Base-by-base conservation (phyloP, 1,140 invertebrate genomes). In the Mycetomoellerius zeteki region DNA sequence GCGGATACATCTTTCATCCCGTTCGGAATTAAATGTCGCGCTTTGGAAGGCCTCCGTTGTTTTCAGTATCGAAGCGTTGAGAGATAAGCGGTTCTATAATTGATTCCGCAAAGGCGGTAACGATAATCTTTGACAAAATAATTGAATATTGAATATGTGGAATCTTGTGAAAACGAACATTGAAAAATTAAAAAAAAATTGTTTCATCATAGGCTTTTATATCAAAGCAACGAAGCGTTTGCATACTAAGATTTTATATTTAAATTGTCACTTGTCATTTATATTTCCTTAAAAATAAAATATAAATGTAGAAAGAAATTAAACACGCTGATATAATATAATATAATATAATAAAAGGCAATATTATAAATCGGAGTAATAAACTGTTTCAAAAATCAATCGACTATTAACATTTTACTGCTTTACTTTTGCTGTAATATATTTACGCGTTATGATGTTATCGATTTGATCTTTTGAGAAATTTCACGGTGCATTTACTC, bases 1-100 rank as follows among this genome's bases (percentile, higher is more conserved):
- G 78, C 78, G 37, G 54, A 73, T 56, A 54, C 54, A 71, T 84
- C 80, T 84, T 84, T 84, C 80, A 73, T 84, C 69, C 54, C 67
- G 67, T 54, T 73, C n/a, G 54, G 54, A 84, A 84, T 84, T 84
- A 84, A 84, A 84, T 71, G 64, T 81, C 80, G 67, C 67, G 67
- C 80, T 84, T 73, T 73, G 67, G 52, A 37, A 73, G 69, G 24
- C 2, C 54, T 30, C 19, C 19, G 52, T 37, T 58, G 52, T 54
- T 72, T 73, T 71, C 69, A 56, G 54, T 84, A 84, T 84, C 80
- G 67, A 54, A 33, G 14, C 37, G 16, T 10, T 16, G 65, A 82
- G 37, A 43, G 33, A 37, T 82, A 58, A 71, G 21, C 54, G 47
- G 30, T 54, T 84, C 27, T 73, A 54, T 73, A 84, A 84, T 82